Evolutionary conservation across 2,888 invertebrate genomes (phyloP), one percentile per base, ranked within the genome.

Genomic region (Diadromus collaris): DNA sequence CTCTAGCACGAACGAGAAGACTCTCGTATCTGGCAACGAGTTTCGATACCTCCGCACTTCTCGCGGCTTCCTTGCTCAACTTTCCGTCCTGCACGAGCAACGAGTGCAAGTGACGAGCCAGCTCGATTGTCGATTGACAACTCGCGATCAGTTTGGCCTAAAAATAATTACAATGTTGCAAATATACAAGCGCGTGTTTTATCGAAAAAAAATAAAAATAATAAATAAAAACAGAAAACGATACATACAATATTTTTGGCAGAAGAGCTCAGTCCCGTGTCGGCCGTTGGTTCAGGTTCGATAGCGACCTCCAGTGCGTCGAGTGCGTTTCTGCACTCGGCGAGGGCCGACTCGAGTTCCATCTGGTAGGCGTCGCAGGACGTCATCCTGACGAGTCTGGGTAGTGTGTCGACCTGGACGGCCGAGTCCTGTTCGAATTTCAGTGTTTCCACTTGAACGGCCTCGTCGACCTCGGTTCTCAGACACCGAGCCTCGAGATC

Each of bases 361-460:
- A 94, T 94, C 71, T 94, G 91, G 87, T 97, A 97, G 0, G 96
- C 97, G 87, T 97, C 97, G 89, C 95, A 95, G 5, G 96, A 95
- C 54, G 96, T 96, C 91, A 95, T 94, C 24, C 93, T 91, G 60
- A 92, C 91, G 60, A 94, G 86, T 56, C 92, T 92, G 0, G 93
- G 93, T 51, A 97, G 90, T 0, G 97, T 97, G 87, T 97, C 95
- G 1, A 97, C 97, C 92, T 97, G 97, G 6, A 96, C 94, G 0
- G 95, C 94, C 0, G 94, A 94, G 85, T 97, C 96, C 19, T 94
- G 94, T 87, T 96, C 96, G 90, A 95, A 95, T 89, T 93, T 94
- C 7, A 95, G 91, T 0, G 96, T 96, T 81, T 96, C 95, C 10
- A 96, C 95, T 91, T 96, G 93, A 1, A 93, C 92, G 56, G 93